phyloP scores from a whole-genome alignment of 2,888 invertebrate species.

The Spisula solida region DNA sequence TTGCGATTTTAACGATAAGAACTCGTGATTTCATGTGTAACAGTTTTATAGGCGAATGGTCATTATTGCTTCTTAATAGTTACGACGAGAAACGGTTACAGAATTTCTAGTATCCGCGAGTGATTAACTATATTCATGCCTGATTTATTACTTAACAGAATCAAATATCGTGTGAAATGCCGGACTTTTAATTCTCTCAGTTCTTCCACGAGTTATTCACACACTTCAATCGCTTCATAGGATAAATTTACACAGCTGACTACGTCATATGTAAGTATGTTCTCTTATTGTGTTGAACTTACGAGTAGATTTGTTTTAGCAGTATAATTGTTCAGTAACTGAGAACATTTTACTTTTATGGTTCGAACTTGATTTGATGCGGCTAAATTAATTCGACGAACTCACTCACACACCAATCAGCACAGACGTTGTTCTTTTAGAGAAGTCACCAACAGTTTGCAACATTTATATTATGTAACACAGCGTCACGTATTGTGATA shows the following conservation, averaged over 20 bases:
- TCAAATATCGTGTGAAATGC: conserved; percentile 29
- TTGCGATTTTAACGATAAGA: conserved; percentile 60
- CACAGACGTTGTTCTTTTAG: not conserved
- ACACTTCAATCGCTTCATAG: not conserved
- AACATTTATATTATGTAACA: not conserved
- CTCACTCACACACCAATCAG: conserved; percentile 35
- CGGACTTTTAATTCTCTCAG: conserved; percentile 29
- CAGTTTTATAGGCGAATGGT: conserved; percentile 57
- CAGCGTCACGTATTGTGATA: not conserved
- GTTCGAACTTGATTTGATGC: conserved; percentile 37
- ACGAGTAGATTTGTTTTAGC: not conserved
- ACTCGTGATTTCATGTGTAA: conserved; percentile 63
- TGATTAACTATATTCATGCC: conserved; percentile 28
- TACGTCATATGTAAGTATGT: conserved; percentile 29
- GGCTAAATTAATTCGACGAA: conserved; percentile 45
- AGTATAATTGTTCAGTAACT: not conserved
- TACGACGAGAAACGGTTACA: not conserved
- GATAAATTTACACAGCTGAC: not conserved
- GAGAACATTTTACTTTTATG: not conserved
- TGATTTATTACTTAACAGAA: conserved; percentile 29
- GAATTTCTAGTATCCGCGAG: conserved; percentile 12
- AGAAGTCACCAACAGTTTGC: not conserved
- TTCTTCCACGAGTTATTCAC: not conserved
- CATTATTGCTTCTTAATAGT: conserved; percentile 49
- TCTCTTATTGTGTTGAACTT: not conserved